Conservation (phyloP, 2,888 invertebrate genomes). For the Tuberolachnus salignus region DNA sequence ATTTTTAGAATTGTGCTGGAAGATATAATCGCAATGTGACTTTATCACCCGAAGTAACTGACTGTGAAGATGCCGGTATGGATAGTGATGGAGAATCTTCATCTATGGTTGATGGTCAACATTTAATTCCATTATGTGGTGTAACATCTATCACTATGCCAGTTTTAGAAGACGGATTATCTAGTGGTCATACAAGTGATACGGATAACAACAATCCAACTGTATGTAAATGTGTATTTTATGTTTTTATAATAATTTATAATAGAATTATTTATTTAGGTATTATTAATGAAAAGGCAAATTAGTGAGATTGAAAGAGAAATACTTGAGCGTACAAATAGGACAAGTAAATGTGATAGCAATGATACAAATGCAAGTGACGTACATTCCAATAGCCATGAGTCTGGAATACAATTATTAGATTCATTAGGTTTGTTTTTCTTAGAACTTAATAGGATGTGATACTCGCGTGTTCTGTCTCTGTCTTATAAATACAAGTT, state of each 20-base stretch:
- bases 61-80: slow-evolving; percentile 78
- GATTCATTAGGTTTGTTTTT: slow-evolving; percentile 47
- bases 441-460: no score
- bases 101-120: slow-evolving; percentile 65
- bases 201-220: slow-evolving; percentile 86
- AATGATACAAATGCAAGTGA: slow-evolving; percentile 42
- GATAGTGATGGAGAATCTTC: slow-evolving; percentile 86
- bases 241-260: neutral
- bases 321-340: slow-evolving; percentile 69
- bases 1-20: slow-evolving; percentile 46
- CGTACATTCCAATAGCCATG: slow-evolving; percentile 36
- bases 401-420: slow-evolving; percentile 49
- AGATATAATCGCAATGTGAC: slow-evolving; percentile 82
- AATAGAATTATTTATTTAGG: slow-evolving; percentile 57
- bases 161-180: slow-evolving; percentile 89
- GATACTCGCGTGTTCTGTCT: no score
- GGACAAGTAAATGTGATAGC: slow-evolving; percentile 49
- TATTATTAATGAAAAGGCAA: slow-evolving; percentile 69
- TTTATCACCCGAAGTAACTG: slow-evolving; percentile 89
- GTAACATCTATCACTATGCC: slow-evolving; percentile 72
- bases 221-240: slow-evolving; percentile 61
- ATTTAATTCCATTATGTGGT: slow-evolving; percentile 67
- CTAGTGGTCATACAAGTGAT: slow-evolving; percentile 92
- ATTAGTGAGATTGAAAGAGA: slow-evolving; percentile 76
- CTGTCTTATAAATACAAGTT: no score